These are phyloP conservation scores for Bombus confusus DNA, from an alignment of 1,140 invertebrate genomes.

Conservation along the genomic window DNA sequence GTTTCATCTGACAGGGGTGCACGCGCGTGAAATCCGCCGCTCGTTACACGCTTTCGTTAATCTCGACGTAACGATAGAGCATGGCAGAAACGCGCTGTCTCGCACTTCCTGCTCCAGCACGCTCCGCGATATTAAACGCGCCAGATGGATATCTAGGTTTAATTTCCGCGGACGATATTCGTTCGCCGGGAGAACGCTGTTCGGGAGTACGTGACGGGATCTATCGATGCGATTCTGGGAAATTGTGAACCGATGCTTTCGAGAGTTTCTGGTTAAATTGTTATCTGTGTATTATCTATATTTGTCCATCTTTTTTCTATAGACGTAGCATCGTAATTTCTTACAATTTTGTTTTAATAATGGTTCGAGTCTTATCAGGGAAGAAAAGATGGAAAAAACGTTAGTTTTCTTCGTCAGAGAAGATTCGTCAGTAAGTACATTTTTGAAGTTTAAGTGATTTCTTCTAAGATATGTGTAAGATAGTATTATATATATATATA, in stretches of 20 bases:
- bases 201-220: not conserved
- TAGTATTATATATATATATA: too few species aligned
- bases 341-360: too few species aligned
- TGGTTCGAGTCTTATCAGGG: too few species aligned
- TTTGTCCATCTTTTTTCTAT: not conserved
- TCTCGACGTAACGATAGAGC: conserved; percentile 60
- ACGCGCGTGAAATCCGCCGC: conserved; percentile 75
- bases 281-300: not conserved
- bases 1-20: conserved; percentile 59
- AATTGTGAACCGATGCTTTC: too few species aligned
- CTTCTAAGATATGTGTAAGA: too few species aligned
- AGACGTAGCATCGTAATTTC: too few species aligned
- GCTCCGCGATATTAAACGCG: conserved; percentile 31
- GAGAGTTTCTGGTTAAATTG: not conserved
- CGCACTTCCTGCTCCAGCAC: conserved; percentile 4
- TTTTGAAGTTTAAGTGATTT: too few species aligned
- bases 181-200: not conserved
- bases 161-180: conserved; percentile 34
- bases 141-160: conserved; percentile 43
- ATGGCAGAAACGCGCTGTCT: not conserved
- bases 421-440: too few species aligned
- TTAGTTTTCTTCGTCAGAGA: too few species aligned
- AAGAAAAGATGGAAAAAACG: too few species aligned
- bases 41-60: conserved; percentile 72
- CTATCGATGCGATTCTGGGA: not conserved